Conservation (phyloP, 2,797 vertebrate species). For the Channallabes apus region DNA sequence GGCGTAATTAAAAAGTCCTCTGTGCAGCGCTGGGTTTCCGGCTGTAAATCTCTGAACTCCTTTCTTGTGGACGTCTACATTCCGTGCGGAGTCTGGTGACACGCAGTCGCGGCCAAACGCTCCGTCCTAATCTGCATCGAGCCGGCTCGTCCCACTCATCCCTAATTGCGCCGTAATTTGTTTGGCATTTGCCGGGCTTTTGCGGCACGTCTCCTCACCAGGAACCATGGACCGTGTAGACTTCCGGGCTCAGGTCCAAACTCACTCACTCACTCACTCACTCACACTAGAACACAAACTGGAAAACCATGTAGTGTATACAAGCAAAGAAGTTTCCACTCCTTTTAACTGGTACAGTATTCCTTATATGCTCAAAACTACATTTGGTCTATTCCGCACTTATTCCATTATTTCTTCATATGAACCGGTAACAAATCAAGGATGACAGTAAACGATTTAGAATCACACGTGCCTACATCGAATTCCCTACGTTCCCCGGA, state of each 20-base stretch:
- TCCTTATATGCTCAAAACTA: not conserved
- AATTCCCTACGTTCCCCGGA: not conserved
- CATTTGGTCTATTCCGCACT: not conserved
- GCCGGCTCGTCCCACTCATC: conserved; percentile 24
- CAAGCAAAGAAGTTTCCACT: conserved; percentile 17
- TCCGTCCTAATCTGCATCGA: conserved; percentile 36
- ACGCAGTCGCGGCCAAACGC: conserved; percentile 39
- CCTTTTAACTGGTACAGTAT: not conserved
- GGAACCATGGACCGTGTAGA: conserved; percentile 33
- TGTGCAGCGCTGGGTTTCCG: conserved; percentile 63
- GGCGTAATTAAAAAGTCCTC: conserved; percentile 58
- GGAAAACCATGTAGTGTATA: conserved; percentile 8
- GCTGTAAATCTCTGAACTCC: conserved; percentile 63
- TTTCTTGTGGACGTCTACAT: conserved; percentile 61
- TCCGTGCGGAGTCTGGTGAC: conserved; percentile 43
- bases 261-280: not conserved
- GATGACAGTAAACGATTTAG: not conserved
- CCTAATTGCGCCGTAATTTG: conserved; percentile 66
- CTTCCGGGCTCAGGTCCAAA: conserved; percentile 18
- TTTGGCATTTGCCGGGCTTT: conserved; percentile 57
- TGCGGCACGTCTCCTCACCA: conserved; percentile 58
- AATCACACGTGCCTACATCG: not conserved
- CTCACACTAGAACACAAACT: not conserved
- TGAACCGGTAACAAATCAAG: not conserved
- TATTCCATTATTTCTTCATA: not conserved